Conservation (phyloP, 2,888 invertebrate genomes). For the Cinara cedri region DNA sequence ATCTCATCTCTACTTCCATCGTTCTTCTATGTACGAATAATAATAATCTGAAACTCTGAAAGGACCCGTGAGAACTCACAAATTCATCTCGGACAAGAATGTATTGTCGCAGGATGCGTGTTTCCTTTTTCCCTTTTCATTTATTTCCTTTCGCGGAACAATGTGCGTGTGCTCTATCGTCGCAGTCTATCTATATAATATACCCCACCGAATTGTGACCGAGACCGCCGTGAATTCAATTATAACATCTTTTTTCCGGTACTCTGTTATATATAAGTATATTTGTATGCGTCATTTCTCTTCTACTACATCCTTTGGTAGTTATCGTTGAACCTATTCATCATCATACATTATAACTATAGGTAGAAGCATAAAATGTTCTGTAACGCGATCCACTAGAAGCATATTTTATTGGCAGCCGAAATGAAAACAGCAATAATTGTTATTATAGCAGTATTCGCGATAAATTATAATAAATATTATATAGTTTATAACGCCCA, state of each 20-base stretch:
- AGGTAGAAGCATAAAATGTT: too few relatives aligned
- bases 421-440: slow-evolving; percentile 7
- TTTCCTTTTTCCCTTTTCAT: slow-evolving; percentile 52
- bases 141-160: slow-evolving; percentile 47
- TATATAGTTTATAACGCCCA: not conserved
- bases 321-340: not conserved
- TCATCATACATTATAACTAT: too few relatives aligned
- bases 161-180: slow-evolving; percentile 53
- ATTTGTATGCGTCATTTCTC: not conserved
- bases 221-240: slow-evolving; percentile 49
- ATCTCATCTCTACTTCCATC: not conserved
- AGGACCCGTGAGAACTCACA: slow-evolving; percentile 44
- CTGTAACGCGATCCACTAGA: too few relatives aligned
- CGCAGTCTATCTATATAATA: slow-evolving; percentile 36
- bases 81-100: slow-evolving; percentile 48
- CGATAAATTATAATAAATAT: not conserved
- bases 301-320: not conserved
- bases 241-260: slow-evolving; percentile 37
- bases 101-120: slow-evolving; percentile 53
- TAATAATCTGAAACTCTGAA: slow-evolving; percentile 21
- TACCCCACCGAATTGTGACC: not conserved
- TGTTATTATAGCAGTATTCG: not conserved
- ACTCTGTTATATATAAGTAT: not conserved
- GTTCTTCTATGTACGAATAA: not conserved
- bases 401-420: not conserved